Percentiles rank a stretch among this genome's conserved stretches.
Evolutionary conservation across 2,113 vertebrate species (phyloP).

Genomic region (Vulpes lagopus): DNA sequence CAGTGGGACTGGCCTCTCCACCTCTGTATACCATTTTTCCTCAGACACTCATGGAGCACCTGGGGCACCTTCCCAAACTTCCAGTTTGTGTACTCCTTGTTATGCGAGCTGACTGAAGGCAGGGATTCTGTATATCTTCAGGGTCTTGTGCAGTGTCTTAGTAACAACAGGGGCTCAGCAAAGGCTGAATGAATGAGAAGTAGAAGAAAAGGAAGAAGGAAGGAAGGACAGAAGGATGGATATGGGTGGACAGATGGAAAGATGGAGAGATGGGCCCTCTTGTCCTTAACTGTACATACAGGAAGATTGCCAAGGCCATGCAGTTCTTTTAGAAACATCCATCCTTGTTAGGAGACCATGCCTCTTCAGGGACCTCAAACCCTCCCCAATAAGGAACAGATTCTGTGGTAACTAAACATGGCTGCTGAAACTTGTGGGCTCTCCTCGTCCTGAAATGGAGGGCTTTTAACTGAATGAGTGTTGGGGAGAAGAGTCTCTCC

Average conservation of each 20-base stretch:
- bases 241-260: neutral
- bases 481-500: neutral
- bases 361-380: conserved; percentile 20
- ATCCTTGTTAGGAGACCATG: conserved; percentile 50
- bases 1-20: neutral
- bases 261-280: neutral
- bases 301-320: conserved; percentile 32
- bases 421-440: neutral
- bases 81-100: neutral
- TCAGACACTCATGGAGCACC: neutral
- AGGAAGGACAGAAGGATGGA: neutral
- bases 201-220: neutral
- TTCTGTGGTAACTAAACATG: neutral
- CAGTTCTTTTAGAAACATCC: neutral
- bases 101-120: neutral
- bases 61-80: neutral
- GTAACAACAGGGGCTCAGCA: neutral
- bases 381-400: neutral
- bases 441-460: conserved; percentile 8
- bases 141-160: neutral
- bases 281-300: neutral
- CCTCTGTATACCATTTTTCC: neutral
- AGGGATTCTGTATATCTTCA: neutral
- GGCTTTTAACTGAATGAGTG: neutral
- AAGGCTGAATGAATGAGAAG: conserved; percentile 1